Base-by-base conservation (phyloP, 2,113 vertebrate species). In the Bubalus kerabau region DNA sequence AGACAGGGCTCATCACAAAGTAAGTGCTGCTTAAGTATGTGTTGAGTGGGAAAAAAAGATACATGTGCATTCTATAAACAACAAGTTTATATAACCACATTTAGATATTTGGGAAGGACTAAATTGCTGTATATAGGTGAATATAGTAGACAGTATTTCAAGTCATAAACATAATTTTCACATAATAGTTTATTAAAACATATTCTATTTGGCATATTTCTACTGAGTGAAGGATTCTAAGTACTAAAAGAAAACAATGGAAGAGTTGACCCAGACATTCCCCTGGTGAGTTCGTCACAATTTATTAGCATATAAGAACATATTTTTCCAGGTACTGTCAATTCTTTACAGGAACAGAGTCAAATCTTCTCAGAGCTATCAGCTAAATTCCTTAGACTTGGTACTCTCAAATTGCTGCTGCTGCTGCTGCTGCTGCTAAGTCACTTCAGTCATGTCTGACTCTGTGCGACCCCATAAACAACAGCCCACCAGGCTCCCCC, bases 131-230 rank as follows among this genome's bases (percentile, higher is more conserved):
- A 32, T 56, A 62, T 11, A 91, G 46, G 21, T 91, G 1, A 43
- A 15, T 5, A 30, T 9, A 64, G 30, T 56, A 85, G 12, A 28
- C 21, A 82, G 40, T 43, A 52, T 56, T 46, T 96, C 78, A 80
- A 56, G 94, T 81, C 56, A 52, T 56, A 64, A 95, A 59, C 87
- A 36, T 60, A 90, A 64, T 92, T 96, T 60, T 93, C 50, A 93
- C 46, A 81, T n/a, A 87, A 56, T 50, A 89, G 16, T 91, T 86
- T 19, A 46, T 91, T 93, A 91, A 96, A 91, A 56, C 4, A 85
- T 23, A 52, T 59, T 89, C 54, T 80, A 21, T 19, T 91, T 93
- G 23, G 24, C 60, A 74, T 30, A 64, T 92, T 64, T 59, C 10
- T 71, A 40, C 30, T 21, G 23, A 78, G 32, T 32, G 12, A 87